These are phyloP conservation scores for Liolophura sinensis DNA, from an alignment of 1,140 invertebrate species.

Conservation along the genomic window DNA sequence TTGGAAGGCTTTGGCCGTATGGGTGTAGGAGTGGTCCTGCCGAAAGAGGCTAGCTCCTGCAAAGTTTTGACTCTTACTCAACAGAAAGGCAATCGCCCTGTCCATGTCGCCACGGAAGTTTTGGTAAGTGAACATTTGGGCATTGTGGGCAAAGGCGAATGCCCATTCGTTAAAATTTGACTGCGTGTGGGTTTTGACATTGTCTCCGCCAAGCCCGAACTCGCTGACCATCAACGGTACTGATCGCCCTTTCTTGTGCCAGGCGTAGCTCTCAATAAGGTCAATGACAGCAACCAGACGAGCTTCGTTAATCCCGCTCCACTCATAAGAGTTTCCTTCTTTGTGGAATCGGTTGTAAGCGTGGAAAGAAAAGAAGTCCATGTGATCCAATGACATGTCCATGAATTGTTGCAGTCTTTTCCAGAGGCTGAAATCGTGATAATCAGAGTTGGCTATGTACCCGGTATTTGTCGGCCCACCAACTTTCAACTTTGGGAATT, in stretches of 20 bases:
- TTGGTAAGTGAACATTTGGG: slow-evolving; percentile 16
- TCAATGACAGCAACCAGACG: slow-evolving; percentile 10
- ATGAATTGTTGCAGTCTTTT: slow-evolving; percentile 6
- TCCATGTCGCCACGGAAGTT: slow-evolving; percentile 9
- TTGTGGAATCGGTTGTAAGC: slow-evolving; percentile 5
- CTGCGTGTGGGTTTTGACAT: slow-evolving; percentile 4
- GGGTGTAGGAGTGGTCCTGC: background rate
- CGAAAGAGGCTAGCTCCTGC: slow-evolving; percentile 8
- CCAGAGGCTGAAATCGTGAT: slow-evolving; percentile 6
- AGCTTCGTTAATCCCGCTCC: slow-evolving; percentile 9
- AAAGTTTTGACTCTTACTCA: background rate
- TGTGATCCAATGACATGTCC: slow-evolving; percentile 9
- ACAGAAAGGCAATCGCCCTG: slow-evolving; percentile 6
- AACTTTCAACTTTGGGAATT: slow-evolving; percentile 9
- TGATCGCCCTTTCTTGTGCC: slow-evolving; percentile 3
- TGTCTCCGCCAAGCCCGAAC: slow-evolving; percentile 3
- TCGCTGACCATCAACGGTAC: slow-evolving; percentile 11
- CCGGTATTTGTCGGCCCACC: slow-evolving; percentile 7
- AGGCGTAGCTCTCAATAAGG: slow-evolving; percentile 12
- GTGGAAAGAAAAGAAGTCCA: slow-evolving; percentile 16
- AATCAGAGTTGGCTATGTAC: background rate
- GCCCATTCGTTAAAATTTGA: slow-evolving; percentile 10
- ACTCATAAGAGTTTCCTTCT: background rate
- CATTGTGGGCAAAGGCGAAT: slow-evolving; percentile 8
- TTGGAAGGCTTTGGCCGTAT: slow-evolving; percentile 8